Percentiles rank a stretch among this genome's conserved stretches.
phyloP scores from a whole-genome alignment of 2,888 invertebrate genomes.

The Erebia epiphron region DNA sequence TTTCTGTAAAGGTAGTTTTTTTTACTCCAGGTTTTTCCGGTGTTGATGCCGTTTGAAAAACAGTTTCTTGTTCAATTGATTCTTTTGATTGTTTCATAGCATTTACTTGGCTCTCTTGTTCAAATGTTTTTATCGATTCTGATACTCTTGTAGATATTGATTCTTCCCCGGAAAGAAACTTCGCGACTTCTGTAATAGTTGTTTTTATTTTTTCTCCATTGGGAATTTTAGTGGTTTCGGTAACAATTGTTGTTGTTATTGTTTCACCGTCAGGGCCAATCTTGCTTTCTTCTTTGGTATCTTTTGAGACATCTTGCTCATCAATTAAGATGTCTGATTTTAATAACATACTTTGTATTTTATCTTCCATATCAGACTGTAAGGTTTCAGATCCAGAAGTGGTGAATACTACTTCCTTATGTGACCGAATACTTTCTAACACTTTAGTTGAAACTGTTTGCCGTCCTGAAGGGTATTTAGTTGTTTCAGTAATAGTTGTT shows the following conservation, averaged over 20 bases:
- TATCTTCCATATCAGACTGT: conserved; percentile 25
- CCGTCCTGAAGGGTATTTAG: conserved; percentile 38
- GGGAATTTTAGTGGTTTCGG: conserved; percentile 37
- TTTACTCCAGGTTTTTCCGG: background rate
- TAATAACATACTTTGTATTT: conserved; percentile 25
- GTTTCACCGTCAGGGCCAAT: conserved; percentile 36
- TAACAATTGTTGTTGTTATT: conserved; percentile 37
- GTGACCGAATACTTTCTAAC: conserved; percentile 33
- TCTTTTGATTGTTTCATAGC: conserved; percentile 22
- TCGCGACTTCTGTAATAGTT: conserved; percentile 38
- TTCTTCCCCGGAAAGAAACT: conserved; percentile 42
- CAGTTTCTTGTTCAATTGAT: background rate
- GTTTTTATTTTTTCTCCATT: conserved; percentile 41
- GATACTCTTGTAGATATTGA: conserved; percentile 40
- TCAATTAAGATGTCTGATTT: conserved; percentile 23
- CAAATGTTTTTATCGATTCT: conserved; percentile 35
- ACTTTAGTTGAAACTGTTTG: conserved; percentile 40
- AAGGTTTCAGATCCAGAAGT: conserved; percentile 13
- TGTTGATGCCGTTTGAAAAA: background rate
- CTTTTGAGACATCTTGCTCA: conserved; percentile 21
- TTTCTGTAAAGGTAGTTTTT: background rate
- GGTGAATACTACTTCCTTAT: conserved; percentile 25
- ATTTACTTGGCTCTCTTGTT: conserved; percentile 29
- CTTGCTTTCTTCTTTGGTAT: conserved; percentile 26
- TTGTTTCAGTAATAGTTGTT: conserved; percentile 39